Conservation (phyloP, 1,140 invertebrate genomes). For the Lasaia peninsularis region DNA sequence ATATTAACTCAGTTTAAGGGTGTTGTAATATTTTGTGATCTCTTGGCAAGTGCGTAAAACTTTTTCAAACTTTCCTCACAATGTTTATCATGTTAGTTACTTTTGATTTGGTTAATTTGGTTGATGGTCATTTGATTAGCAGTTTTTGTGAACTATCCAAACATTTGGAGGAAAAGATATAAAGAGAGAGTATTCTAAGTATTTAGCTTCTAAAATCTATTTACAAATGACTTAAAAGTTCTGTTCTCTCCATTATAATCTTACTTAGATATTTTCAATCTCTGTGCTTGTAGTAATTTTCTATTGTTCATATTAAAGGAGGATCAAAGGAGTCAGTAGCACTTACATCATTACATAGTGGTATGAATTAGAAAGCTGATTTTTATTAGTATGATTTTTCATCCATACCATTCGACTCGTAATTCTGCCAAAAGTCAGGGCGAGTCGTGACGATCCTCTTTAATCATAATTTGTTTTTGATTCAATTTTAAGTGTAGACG, state of each 20-base stretch:
- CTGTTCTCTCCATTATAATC: constrained; percentile 54
- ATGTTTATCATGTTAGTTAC: constrained; percentile 21
- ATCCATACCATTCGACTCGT: constrained; percentile 52
- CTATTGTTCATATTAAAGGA: constrained; percentile 46
- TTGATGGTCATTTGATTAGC: constrained; percentile 4
- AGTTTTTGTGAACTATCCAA: constrained; percentile 13
- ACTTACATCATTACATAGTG: constrained; percentile 52
- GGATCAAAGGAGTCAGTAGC: constrained; percentile 57
- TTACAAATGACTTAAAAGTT: constrained; percentile 37
- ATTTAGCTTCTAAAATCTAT: constrained; percentile 27
- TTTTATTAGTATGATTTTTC: constrained; percentile 54
- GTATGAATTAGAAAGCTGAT: constrained; percentile 61
- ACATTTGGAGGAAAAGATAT: constrained; percentile 49
- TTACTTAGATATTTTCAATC: constrained; percentile 42
- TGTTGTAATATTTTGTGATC: constrained; percentile 50
- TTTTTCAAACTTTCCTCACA: constrained; percentile 37
- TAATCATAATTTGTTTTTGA: constrained; percentile 51
- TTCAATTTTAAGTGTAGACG: constrained; percentile 48
- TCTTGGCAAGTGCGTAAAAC: constrained; percentile 44
- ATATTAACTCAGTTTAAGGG: constrained; percentile 35
- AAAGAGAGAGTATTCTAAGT: constrained; percentile 60
- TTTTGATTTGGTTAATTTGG: not conserved
- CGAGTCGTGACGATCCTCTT: constrained; percentile 62
- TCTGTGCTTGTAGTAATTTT: constrained; percentile 62
- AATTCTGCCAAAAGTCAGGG: constrained; percentile 52